Evolutionary conservation across 2,797 vertebrate genomes (phyloP).

Genomic region (Gallinago solitaria): DNA sequence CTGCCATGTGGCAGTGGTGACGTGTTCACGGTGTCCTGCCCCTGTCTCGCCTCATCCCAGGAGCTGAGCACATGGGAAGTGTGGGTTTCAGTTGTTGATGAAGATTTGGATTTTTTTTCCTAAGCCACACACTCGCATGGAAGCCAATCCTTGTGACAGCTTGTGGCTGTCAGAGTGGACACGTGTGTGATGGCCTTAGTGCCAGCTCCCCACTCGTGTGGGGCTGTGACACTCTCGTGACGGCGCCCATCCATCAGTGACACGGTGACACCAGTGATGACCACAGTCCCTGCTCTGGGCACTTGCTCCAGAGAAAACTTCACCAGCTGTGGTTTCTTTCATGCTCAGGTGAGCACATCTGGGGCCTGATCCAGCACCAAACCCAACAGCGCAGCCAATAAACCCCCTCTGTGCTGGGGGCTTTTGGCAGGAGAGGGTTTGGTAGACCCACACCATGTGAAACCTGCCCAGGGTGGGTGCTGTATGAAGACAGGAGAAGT

Average conservation of each 20-base stretch:
- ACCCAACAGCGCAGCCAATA: not conserved
- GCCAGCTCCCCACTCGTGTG: accelerated
- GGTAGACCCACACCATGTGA: no score
- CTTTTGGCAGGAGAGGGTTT: no score
- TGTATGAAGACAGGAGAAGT: accelerated
- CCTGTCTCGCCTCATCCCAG: not conserved
- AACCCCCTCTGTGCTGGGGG: no score
- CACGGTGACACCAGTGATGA: not conserved
- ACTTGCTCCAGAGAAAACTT: not conserved
- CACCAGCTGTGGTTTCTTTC: not conserved
- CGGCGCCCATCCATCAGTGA: accelerated
- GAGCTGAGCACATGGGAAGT: no score
- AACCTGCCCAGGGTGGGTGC: accelerated
- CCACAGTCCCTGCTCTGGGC: not conserved
- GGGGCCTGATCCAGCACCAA: not conserved
- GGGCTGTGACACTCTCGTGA: not conserved
- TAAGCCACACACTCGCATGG: accelerated
- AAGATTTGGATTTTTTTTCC: not conserved
- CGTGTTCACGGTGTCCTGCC: accelerated
- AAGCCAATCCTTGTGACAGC: not conserved
- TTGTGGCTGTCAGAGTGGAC: accelerated
- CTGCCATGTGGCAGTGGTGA: no score
- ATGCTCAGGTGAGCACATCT: not conserved
- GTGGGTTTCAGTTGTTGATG: not conserved
- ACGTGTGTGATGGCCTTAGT: accelerated